These are phyloP conservation scores for Prinia subflava DNA, from an alignment of 2,113 vertebrate species.

Conservation along the genomic window DNA sequence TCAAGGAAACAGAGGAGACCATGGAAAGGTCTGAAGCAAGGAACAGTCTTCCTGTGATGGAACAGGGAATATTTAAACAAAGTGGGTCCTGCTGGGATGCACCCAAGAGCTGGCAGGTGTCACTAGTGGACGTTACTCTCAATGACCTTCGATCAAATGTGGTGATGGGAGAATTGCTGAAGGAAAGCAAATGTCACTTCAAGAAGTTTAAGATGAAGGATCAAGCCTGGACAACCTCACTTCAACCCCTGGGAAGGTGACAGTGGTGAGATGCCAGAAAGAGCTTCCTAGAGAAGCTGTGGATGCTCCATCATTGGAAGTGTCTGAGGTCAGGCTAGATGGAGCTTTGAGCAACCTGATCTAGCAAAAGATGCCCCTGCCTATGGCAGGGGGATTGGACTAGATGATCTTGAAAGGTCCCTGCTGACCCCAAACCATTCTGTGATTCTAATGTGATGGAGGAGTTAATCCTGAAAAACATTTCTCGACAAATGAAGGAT, in stretches of 20 bases:
- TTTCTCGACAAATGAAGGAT: neutral
- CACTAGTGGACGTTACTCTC: neutral
- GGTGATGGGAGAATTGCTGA: neutral
- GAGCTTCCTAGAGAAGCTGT: neutral
- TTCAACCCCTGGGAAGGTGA: neutral
- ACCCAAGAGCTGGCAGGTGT: neutral
- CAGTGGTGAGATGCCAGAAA: neutral
- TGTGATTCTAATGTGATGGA: neutral
- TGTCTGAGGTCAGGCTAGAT: neutral
- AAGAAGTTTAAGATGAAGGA: neutral
- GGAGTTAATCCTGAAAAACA: neutral
- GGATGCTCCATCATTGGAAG: neutral
- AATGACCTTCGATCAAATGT: neutral
- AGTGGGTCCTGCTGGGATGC: neutral
- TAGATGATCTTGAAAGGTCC: neutral
- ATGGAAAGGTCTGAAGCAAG: neutral
- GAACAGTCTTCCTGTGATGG: neutral
- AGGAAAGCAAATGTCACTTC: neutral
- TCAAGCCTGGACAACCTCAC: neutral
- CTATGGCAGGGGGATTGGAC: neutral
- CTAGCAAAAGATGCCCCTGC: neutral
- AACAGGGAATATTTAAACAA: neutral
- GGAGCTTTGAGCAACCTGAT: neutral
- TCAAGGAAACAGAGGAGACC: neutral
- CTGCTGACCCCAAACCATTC: neutral